Base-by-base conservation (phyloP, 1,140 invertebrate species). In the Choristoneura fumiferana region DNA sequence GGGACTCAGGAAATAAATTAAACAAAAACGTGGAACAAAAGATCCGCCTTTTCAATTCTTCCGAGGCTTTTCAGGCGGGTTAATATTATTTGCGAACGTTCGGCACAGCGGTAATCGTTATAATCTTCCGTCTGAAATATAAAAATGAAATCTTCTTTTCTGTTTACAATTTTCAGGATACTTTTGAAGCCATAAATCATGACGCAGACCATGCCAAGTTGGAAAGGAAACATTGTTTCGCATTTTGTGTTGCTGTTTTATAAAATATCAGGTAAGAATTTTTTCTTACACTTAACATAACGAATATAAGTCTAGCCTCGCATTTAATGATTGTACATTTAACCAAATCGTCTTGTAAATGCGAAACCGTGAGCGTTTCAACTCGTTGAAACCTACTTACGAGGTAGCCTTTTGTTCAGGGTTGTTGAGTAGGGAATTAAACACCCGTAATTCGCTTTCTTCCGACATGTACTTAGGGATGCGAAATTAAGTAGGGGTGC, bases 71-170 rank as follows among this genome's bases (percentile, higher is more conserved):
- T 45, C 15, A 22, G 15, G 14, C 17, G 17, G 15, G 17, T 40
- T 40, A 17, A 9, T 40, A 17, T 40, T 40, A n/a, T 22, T 45
- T 45, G 4, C 40, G 40, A 22, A 34, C 13, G 22, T 34, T 37
- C 52, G 17, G 49, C 22, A 55, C 29, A 40, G 57, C 34, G 17
- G 57, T 64, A 67, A 62, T 62, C 68, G 54, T 64, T 62, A 60
- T 67, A 70, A 70, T 70, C 62, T 65, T 58, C 39, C 55, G 61
- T 69, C 67, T 40, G 58, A 64, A 59, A 67, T 64, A 60, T 57
- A 62, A 63, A 66, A 64, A 57, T 62, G 58, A 37, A 14, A 39
- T 53, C 12, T 55, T 34, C 60, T 60, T 55, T 58, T 57, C 62
- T 67, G 64, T 60, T 62, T 60, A 54, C 54, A 53, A 53, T 56